A percentile compares a stretch with the other conserved stretches of the same genome.
These are phyloP conservation scores for Gambelia wislizenii DNA, from an alignment of 2,797 vertebrate genomes.

Conservation along the genomic window DNA sequence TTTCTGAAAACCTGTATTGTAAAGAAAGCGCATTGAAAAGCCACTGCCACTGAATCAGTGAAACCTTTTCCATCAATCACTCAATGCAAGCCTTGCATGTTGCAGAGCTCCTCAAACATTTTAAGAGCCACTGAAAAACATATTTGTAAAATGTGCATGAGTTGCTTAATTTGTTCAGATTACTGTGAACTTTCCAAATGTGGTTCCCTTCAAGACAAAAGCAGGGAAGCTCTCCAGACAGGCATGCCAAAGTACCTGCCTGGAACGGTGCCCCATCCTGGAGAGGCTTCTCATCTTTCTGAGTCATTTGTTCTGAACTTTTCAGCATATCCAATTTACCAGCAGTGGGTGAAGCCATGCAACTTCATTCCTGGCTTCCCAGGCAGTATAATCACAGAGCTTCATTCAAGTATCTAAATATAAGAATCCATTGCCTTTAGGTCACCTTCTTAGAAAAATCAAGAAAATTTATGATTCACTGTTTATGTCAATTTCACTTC, in stretches of 20 bases:
- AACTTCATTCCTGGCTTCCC: neutral
- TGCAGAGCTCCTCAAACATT: neutral
- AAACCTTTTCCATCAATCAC: neutral
- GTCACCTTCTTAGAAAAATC: neutral
- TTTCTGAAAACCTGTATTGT: neutral
- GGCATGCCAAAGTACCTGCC: neutral
- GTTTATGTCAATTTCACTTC: neutral
- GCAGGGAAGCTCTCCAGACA: neutral
- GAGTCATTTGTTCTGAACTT: neutral
- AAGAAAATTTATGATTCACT: neutral
- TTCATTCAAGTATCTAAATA: neutral
- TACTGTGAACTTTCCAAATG: neutral
- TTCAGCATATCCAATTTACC: neutral
- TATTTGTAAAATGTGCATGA: neutral
- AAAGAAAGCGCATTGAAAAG: neutral
- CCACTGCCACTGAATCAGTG: neutral
- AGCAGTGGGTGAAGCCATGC: neutral
- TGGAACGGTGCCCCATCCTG: neutral
- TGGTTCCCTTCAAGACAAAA: neutral
- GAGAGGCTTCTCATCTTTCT: neutral
- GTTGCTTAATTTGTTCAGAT: neutral
- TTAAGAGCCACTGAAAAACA: neutral
- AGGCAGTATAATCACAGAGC: neutral
- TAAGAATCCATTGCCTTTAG: neutral
- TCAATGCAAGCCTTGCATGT: neutral